phyloP scores from a whole-genome alignment of 2,888 invertebrate species.

The Lypha dubia region DNA sequence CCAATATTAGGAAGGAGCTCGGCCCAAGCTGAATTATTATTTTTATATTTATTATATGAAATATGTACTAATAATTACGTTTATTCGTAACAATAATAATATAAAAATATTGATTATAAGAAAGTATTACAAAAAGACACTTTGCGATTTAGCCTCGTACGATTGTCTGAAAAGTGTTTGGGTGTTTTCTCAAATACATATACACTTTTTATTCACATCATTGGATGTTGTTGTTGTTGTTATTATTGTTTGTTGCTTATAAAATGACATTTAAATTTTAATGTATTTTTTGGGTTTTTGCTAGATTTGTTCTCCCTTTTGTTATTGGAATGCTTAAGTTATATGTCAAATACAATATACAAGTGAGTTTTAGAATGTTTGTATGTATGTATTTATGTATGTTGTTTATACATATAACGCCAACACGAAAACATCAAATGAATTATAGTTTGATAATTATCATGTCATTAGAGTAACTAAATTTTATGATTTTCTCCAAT shows the following conservation, averaged over 20 bases:
- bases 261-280: slow-evolving; percentile 39
- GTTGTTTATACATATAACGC: slow-evolving; percentile 49
- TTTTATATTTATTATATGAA: too few relatives aligned
- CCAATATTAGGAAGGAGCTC: too few relatives aligned
- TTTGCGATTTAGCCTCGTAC: slow-evolving; percentile 1
- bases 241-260: slow-evolving; percentile 6
- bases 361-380: too few relatives aligned
- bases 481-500: slow-evolving; percentile 33
- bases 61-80: too few relatives aligned
- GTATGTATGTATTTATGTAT: too few relatives aligned
- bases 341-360: slow-evolving; percentile 22
- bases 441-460: slow-evolving; percentile 56
- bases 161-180: slow-evolving; percentile 4
- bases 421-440: slow-evolving; percentile 57
- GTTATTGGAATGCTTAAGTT: slow-evolving; percentile 49
- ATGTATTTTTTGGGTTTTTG: slow-evolving; percentile 1
- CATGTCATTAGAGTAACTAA: slow-evolving; percentile 48
- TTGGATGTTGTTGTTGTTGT: slow-evolving; percentile 17
- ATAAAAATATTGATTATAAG: too few relatives aligned
- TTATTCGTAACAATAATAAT: too few relatives aligned
- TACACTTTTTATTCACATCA: not conserved
- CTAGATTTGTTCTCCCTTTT: slow-evolving; percentile 13
- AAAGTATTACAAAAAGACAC: not conserved
- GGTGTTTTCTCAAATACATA: slow-evolving; percentile 43
- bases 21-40: too few relatives aligned